Conservation (phyloP, 2,113 vertebrate species). For the Epinephelus cyanopodus region DNA sequence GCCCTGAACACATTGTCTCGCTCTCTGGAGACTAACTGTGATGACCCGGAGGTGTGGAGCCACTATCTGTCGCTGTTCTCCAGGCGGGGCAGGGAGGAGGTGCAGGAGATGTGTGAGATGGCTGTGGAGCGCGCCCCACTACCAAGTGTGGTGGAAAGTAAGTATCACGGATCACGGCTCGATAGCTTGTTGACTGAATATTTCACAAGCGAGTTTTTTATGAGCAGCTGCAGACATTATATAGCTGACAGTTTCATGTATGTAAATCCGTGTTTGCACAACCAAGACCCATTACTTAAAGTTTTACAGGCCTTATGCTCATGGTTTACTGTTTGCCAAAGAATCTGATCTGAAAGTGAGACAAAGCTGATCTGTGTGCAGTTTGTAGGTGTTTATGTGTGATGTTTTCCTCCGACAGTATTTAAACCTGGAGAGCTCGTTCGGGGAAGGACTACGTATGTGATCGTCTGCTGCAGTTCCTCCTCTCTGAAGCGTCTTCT, state of each 20-base stretch:
- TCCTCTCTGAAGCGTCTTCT: constrained; percentile 73
- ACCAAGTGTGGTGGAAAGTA: constrained; percentile 94
- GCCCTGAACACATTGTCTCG: constrained; percentile 95
- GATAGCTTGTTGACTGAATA: too few relatives aligned
- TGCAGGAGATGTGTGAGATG: constrained; percentile 99
- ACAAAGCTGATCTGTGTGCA: too few relatives aligned
- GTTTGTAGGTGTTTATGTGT: too few relatives aligned
- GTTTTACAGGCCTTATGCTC: too few relatives aligned
- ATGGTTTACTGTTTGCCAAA: too few relatives aligned
- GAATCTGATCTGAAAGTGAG: too few relatives aligned
- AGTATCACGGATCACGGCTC: background rate
- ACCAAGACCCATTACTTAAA: too few relatives aligned
- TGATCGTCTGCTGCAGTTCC: constrained; percentile 89
- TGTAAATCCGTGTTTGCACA: too few relatives aligned
- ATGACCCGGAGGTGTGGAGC: constrained; percentile 95
- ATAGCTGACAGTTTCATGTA: too few relatives aligned
- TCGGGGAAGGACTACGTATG: constrained; percentile 95
- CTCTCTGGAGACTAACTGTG: constrained; percentile 94
- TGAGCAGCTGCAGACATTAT: too few relatives aligned
- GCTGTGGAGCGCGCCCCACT: constrained; percentile 94
- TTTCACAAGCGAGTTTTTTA: too few relatives aligned
- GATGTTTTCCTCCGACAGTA: constrained; percentile 82
- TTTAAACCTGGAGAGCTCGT: constrained; percentile 91
- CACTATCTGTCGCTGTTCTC: constrained; percentile 96
- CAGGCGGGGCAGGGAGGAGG: constrained; percentile 91